Evolutionary conservation across 2,888 invertebrate species (phyloP), one percentile per base, ranked within the genome.

Genomic region (Calephelis perditalis): DNA sequence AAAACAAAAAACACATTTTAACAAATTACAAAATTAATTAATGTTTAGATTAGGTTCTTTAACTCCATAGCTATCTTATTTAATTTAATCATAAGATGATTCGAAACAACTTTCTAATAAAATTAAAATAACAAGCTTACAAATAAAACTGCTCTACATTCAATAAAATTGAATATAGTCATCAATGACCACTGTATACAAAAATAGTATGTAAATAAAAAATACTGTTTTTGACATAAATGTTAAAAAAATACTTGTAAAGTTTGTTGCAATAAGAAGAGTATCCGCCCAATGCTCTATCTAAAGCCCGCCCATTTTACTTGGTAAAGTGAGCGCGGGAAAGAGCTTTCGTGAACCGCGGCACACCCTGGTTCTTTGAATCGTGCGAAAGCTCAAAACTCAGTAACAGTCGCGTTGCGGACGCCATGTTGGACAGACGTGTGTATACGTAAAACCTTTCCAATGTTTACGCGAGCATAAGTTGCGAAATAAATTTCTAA

Each of bases 391-490:
- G 36, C 55, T 6, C 15, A 26, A 8, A 8, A 12, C n/a, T 26
- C 10, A 1, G 10, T 5, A 54, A 59, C 67, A 73, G 73, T 86
- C 81, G 81, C 79, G 78, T 73, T 70, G 71, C 73, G 74, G 70
- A 68, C 74, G 74, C 68, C 76, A 81, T 73, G 77, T 69, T 68
- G 59, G 52, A 6, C 12, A 56, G 47, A 74, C 68, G 82, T 73
- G 7, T 58, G 9, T 45, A 1, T 57, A n/a, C 7, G 9, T 11
- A 35, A 58, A 65, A 69, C 64, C 67, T 63, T 61, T 67, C 70
- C 70, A 79, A 82, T 87, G 86, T 87, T 88, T 87, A 86, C 87
- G 84, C 76, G 71, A 79, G 78, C 67, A 80, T 80, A 68, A 71
- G 68, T 57, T 64, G 62, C 59, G 55, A 60, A 63, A 65, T 65